A percentile compares a stretch with the other conserved stretches of the same genome.
phyloP scores from a whole-genome alignment of 2,888 invertebrate genomes.

The Myopa testacea region DNA sequence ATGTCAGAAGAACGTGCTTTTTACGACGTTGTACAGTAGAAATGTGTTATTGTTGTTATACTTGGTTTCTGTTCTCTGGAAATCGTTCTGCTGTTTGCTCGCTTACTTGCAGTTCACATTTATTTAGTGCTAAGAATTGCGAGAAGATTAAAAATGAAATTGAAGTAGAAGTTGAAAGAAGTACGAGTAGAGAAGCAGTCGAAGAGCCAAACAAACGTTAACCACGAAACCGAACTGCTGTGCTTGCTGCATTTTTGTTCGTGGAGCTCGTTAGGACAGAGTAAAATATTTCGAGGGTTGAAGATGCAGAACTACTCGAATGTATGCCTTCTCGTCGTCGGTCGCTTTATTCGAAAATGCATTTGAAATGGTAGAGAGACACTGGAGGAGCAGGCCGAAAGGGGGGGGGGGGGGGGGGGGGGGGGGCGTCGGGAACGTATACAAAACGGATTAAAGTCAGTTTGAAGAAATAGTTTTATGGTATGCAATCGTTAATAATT shows the following conservation, averaged over 20 bases:
- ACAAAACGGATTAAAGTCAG: too few relatives aligned
- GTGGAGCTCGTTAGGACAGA: neutral
- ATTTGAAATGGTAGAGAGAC: too few relatives aligned
- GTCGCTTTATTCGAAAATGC: too few relatives aligned
- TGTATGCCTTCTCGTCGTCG: too few relatives aligned
- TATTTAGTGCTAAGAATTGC: constrained; percentile 25
- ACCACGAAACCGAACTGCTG: neutral
- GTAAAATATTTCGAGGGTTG: neutral
- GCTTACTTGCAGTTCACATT: constrained; percentile 12
- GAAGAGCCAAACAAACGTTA: neutral
- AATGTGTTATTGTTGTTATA: constrained; percentile 5
- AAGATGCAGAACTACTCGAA: too few relatives aligned
- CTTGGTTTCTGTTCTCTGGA: constrained; percentile 20
- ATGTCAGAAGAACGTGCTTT: constrained; percentile 40
- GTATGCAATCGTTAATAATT: too few relatives aligned
- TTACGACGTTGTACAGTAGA: constrained; percentile 13
- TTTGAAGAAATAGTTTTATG: too few relatives aligned
- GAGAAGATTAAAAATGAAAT: constrained; percentile 32
- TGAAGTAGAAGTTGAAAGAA: neutral
- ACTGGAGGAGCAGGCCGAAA: neutral
- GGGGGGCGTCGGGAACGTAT: neutral
- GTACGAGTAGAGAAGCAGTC: neutral
- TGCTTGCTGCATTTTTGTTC: neutral
- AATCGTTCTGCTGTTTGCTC: neutral
- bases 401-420: neutral